Percentiles rank a stretch among this genome's conserved stretches.
Conservation (phyloP, 2,888 invertebrate genomes). For the Busseola fusca region DNA sequence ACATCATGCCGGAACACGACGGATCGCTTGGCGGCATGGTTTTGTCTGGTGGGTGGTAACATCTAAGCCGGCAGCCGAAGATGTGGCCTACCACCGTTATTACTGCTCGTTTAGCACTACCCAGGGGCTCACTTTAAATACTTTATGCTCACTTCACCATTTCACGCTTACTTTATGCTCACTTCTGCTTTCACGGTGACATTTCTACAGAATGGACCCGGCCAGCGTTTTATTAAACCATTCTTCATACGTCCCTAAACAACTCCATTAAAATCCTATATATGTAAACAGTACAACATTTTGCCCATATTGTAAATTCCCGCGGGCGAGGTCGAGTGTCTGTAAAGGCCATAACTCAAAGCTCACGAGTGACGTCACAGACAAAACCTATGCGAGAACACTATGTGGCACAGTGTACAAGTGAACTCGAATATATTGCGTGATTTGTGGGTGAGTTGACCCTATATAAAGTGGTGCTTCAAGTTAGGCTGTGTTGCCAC, state of each 20-base stretch:
- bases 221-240: not conserved
- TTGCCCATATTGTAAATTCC: slow-evolving; percentile 49
- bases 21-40: no score
- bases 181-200: not conserved
- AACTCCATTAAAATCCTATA: slow-evolving; percentile 17
- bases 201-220: not conserved
- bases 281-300: slow-evolving; percentile 24
- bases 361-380: slow-evolving; percentile 47
- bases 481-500: slow-evolving; percentile 26
- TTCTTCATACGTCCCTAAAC: not conserved
- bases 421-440: slow-evolving; percentile 52
- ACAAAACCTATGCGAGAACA: slow-evolving; percentile 54
- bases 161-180: not conserved
- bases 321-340: slow-evolving; percentile 38
- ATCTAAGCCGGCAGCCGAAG: no score
- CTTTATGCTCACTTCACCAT: not conserved
- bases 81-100: no score
- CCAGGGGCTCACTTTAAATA: not conserved
- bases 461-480: slow-evolving; percentile 23
- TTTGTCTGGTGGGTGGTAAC: no score
- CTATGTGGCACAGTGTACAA: slow-evolving; percentile 46
- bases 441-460: slow-evolving; percentile 46
- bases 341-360: slow-evolving; percentile 50
- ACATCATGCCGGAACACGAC: no score
- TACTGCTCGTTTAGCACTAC: no score